Evolutionary conservation across 2,113 vertebrate species (phyloP), one percentile per base, ranked within the genome.

Genomic region (Neoarius graeffei): DNA sequence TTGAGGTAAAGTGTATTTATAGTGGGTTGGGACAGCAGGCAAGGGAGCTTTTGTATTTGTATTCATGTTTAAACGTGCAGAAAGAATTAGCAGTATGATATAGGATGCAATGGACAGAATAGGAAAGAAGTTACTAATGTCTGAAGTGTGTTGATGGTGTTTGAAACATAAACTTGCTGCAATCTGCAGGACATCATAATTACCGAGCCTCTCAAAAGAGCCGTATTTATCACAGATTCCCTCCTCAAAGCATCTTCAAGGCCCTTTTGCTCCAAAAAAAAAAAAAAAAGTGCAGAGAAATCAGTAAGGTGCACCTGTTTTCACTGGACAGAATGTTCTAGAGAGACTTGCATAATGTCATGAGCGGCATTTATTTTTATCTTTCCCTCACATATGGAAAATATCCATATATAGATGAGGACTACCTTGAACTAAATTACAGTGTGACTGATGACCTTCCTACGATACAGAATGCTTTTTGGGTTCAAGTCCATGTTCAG

Each of bases 301-400:
- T 84, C 82, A 80, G 73, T 67, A 79, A 66, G 60, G 60, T 62
- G 82, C 87, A 88, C 87, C 87, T 88, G 87, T 79, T 88, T 88
- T 77, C 27, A 27, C 82, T 67, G 82, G 82, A 69, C 59, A 77
- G 82, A 52, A 67, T 79, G 82, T 88, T 80, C 87, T 79, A 50
- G 73, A 88, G 62, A 88, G 73, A 66, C 81, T 76, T 57, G 81
- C 60, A 25, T 77, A 88, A 84, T 60, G n/a, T 66, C 73, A 73
- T 80, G 73, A 66, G 54, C 82, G 79, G 87, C 87, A 67, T 69
- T 79, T 88, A 84, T 88, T 87, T 82, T 88, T 88, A 88, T 88
- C 87, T 84, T 88, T 84, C 25, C 82, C 87, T 84, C 73, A 79
- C 82, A 88, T 84, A 84, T 88, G 82, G 73, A 88, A 54, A 84